These are phyloP conservation scores for Temnothorax rugatulus DNA, from an alignment of 2,888 invertebrate species.

Conservation along the genomic window DNA sequence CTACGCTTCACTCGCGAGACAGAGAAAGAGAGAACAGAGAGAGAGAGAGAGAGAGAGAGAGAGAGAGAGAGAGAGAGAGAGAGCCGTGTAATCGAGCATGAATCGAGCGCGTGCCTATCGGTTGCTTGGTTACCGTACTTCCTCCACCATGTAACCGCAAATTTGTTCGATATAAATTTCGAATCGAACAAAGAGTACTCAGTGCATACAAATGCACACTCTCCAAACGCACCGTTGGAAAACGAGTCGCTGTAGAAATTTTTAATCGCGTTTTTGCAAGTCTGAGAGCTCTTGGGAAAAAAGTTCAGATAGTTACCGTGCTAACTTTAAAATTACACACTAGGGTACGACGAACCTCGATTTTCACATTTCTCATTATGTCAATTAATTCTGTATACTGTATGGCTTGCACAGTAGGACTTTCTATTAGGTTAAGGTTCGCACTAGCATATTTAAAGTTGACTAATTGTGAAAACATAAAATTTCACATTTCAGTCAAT, in stretches of 20 bases:
- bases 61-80: constrained; percentile 20
- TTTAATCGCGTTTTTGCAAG: constrained; percentile 31
- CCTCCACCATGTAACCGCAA: constrained; percentile 51
- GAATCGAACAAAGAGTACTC: constrained; percentile 50
- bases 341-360: background rate
- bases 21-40: background rate
- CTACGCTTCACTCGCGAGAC: constrained; percentile 62
- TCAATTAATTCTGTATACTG: constrained; percentile 2
- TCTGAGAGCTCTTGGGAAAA: constrained; percentile 3
- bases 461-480: background rate
- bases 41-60: constrained; percentile 11
- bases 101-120: constrained; percentile 58
- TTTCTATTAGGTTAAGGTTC: background rate
- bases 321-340: constrained; percentile 6
- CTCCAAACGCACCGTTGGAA: constrained; percentile 13
- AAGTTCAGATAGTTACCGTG: background rate
- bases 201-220: constrained; percentile 16
- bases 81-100: constrained; percentile 46
- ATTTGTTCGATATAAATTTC: constrained; percentile 55
- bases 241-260: constrained; percentile 20
- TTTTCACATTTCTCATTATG: background rate
- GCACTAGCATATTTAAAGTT: background rate
- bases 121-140: constrained; percentile 71
- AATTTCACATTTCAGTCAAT: background rate
- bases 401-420: background rate